These are phyloP conservation scores for Conus canariensis DNA, from an alignment of 2,888 invertebrate genomes.

Conservation along the genomic window DNA sequence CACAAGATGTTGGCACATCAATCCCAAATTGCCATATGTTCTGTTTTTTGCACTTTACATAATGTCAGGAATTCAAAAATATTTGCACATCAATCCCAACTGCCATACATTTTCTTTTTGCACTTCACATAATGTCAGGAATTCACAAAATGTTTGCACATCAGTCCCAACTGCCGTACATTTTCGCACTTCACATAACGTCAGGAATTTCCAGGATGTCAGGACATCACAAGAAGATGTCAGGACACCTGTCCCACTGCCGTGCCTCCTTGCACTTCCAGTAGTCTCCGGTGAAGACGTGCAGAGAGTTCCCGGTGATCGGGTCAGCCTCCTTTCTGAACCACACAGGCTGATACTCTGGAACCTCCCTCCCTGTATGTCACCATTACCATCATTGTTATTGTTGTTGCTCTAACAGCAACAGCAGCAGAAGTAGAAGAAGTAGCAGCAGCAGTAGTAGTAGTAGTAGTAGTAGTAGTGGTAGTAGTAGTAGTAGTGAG, in stretches of 20 bases:
- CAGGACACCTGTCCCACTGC: conserved; percentile 94
- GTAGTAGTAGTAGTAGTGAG: too few species aligned
- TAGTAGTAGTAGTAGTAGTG: too few species aligned
- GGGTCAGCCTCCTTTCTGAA: conserved; percentile 90
- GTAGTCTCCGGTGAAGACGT: conserved; percentile 92
- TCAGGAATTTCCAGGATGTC: not conserved
- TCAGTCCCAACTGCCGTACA: not conserved
- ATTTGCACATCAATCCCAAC: not conserved
- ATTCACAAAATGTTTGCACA: too few species aligned
- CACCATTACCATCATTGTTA: not conserved
- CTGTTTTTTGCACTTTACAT: too few species aligned
- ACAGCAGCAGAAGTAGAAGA: too few species aligned
- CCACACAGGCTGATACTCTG: conserved; percentile 91
- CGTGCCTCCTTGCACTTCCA: conserved; percentile 93
- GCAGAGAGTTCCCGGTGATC: conserved; percentile 85
- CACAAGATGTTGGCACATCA: too few species aligned
- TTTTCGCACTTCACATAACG: too few species aligned
- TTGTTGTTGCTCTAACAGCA: too few species aligned
- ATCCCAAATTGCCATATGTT: too few species aligned
- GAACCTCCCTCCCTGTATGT: conserved; percentile 84
- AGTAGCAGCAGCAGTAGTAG: too few species aligned
- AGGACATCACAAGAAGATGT: conserved; percentile 83
- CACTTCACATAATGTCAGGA: too few species aligned
- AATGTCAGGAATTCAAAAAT: not conserved
- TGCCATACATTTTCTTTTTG: not conserved